These are phyloP conservation scores for Channa maculata DNA, from an alignment of 2,113 vertebrate genomes.

Conservation along the genomic window DNA sequence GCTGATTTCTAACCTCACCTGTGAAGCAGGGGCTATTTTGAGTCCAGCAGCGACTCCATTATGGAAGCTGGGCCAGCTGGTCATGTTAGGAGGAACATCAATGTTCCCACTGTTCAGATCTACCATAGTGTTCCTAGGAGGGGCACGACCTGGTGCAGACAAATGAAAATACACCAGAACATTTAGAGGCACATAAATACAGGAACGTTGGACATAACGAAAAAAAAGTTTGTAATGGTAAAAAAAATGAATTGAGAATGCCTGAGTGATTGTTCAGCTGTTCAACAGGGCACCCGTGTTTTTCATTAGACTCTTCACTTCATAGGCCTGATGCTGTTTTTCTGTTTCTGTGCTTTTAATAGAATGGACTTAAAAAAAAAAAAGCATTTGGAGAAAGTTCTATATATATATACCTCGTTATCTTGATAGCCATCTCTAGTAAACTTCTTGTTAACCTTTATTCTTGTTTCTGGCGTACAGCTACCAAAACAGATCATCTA, in stretches of 20 bases:
- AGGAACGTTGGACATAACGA: neutral
- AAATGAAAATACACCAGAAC: neutral
- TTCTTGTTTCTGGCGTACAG: too few species aligned
- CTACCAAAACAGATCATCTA: too few species aligned
- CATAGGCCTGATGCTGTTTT: too few species aligned
- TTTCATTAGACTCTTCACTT: too few species aligned
- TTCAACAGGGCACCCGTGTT: neutral
- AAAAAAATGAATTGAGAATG: neutral
- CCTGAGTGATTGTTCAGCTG: neutral
- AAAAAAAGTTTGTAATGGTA: neutral
- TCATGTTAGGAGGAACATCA: conserved; percentile 97
- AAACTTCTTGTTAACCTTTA: too few species aligned
- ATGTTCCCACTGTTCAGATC: conserved; percentile 98
- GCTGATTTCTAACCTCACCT: conserved; percentile 67
- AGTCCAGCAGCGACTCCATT: conserved; percentile 96
- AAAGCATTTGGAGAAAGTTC: too few species aligned
- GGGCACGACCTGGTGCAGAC: conserved; percentile 88
- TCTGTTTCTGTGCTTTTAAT: too few species aligned
- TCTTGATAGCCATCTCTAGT: too few species aligned
- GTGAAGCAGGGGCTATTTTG: conserved; percentile 95
- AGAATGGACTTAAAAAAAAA: too few species aligned
- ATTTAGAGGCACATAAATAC: neutral
- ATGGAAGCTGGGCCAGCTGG: conserved; percentile 97
- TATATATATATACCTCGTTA: too few species aligned
- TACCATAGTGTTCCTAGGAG: conserved; percentile 93